These are phyloP conservation scores for Arremon brunneinucha DNA, from an alignment of 2,797 vertebrate species.

Conservation along the genomic window DNA sequence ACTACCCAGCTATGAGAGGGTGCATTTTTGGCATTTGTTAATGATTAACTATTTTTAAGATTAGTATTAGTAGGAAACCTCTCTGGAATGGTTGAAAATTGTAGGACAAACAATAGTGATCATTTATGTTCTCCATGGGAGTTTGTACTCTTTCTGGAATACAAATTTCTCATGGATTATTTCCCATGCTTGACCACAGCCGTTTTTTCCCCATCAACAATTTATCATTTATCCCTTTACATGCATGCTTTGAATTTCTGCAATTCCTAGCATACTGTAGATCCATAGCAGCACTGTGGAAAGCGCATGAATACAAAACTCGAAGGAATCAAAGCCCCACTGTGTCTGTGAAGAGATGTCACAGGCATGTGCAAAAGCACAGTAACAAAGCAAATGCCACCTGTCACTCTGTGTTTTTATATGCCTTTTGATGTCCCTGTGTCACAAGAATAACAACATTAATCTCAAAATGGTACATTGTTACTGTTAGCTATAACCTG, in stretches of 20 bases:
- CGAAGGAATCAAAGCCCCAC: conserved; percentile 29
- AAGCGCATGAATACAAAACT: conserved; percentile 54
- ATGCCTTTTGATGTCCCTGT: neutral
- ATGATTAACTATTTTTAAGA: conserved; percentile 59
- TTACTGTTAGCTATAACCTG: neutral
- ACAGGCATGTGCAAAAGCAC: conserved; percentile 12
- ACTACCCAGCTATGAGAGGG: conserved; percentile 21
- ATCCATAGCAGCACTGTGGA: conserved; percentile 8
- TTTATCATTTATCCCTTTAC: conserved; percentile 40
- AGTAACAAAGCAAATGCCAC: conserved; percentile 59
- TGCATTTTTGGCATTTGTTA: conserved; percentile 45
- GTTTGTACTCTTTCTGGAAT: conserved; percentile 33
- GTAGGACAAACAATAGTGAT: conserved; percentile 7
- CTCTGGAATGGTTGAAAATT: conserved; percentile 12
- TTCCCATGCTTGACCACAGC: conserved; percentile 36
- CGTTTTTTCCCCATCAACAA: conserved; percentile 29
- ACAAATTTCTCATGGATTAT: conserved; percentile 8
- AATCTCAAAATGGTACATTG: neutral
- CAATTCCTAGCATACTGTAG: conserved; percentile 54
- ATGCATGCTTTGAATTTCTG: conserved; percentile 64
- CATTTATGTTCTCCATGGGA: conserved; percentile 37
- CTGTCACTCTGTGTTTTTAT: conserved; percentile 45
- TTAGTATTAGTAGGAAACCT: neutral
- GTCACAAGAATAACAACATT: conserved; percentile 21
- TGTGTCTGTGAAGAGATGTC: conserved; percentile 32